phyloP scores from a whole-genome alignment of 2,888 invertebrate genomes.

The Philereme transversata region DNA sequence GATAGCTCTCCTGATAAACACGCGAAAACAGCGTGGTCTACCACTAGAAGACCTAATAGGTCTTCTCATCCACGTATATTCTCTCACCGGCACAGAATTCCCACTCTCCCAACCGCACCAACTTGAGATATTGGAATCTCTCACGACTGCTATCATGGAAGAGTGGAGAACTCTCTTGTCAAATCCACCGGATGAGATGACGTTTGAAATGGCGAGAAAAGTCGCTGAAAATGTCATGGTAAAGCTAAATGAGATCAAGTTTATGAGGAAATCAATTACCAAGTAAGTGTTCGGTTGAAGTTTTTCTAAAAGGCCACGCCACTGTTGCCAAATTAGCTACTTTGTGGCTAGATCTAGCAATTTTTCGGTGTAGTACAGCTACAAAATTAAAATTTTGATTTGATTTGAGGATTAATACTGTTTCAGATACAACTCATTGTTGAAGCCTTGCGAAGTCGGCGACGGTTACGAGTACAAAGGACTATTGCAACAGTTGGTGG shows the following conservation, averaged over 20 bases:
- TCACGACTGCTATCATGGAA: constrained; percentile 41
- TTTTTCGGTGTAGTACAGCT: neutral
- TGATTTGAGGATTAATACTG: neutral
- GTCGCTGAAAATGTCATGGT: constrained; percentile 58
- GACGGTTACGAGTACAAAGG: constrained; percentile 78
- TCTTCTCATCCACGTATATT: constrained; percentile 85
- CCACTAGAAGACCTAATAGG: constrained; percentile 84
- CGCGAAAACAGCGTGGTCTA: constrained; percentile 78
- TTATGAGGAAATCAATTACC: constrained; percentile 64
- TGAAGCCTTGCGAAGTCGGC: constrained; percentile 74
- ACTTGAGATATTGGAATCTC: constrained; percentile 5
- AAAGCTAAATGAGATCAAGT: constrained; percentile 64
- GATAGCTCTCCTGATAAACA: constrained; percentile 84
- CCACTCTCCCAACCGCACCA: constrained; percentile 63
- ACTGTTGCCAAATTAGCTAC: too few relatives aligned
- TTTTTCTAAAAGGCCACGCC: too few relatives aligned
- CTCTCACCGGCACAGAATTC: constrained; percentile 84
- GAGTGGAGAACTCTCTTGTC: constrained; percentile 70
- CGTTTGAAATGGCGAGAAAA: constrained; percentile 61
- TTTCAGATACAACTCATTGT: constrained; percentile 72
- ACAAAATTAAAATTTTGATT: neutral
- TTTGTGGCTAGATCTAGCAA: too few relatives aligned
- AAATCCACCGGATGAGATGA: constrained; percentile 44
- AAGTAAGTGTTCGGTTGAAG: constrained; percentile 54
- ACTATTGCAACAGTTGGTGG: constrained; percentile 84